Evolutionary conservation across 2,797 vertebrate genomes (phyloP), one percentile per base, ranked within the genome.

Genomic region (Chrosomus eos): DNA sequence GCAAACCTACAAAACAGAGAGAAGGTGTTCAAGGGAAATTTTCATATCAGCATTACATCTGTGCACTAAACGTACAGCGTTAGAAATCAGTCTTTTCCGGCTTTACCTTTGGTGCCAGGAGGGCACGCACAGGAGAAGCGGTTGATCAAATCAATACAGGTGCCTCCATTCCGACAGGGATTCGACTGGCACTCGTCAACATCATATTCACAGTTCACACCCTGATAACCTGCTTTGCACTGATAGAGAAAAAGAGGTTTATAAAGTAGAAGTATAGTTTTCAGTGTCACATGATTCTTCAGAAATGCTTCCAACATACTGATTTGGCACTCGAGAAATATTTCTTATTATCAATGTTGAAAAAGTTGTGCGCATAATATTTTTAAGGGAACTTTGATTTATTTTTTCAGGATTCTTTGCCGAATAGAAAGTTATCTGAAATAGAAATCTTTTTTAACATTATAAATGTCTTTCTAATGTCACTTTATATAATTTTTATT

Each of bases 131-230:
- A 99, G 88, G 92, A 96, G 92, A 97, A 99, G 26, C 90, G 95
- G 92, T 97, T 97, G 93, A 97, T 93, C 7, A 97, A 96, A 93
- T 98, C 97, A 80, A 98, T 94, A 38, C 97, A 99, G 0, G 95
- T 98, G 84, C 97, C 97, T 83, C 97, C 96, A 0, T 98, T 93
- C 85, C 94, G 95, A 90, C 97, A 99, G 7, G 97, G 97, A 85
- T 94, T 95, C 0, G 97, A 96, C 89, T 97, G 96, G 90, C 97
- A 99, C 87, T 99, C 97, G 5, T 99, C 94, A 8, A 99, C 96
- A 82, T 98, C 95, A 38, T 97, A 98, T 73, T 99, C 96, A 0
- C 97, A 99, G 91, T 98, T 97, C 87, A 98, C 97, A 13, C 97
- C 97, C 94, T 99, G 97, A 90, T 94, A 99, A 0, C 97, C 97